A percentile compares a stretch with the other conserved stretches of the same genome.
Evolutionary conservation across 2,797 vertebrate species (phyloP).

Genomic region (Masticophis lateralis): DNA sequence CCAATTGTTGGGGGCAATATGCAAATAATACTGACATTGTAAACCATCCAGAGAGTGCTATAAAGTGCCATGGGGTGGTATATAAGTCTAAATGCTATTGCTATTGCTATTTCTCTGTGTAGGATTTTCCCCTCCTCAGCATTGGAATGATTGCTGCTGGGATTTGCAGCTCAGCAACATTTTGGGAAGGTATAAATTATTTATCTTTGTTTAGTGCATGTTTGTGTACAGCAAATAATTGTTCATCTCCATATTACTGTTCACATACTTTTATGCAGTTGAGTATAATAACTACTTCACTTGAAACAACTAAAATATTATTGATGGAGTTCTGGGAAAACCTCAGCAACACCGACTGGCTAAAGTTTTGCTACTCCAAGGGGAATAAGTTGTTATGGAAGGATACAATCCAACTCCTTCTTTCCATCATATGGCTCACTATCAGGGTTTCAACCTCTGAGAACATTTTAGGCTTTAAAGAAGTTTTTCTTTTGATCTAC

Average conservation of each 20-base stretch:
- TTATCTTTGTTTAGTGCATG: not conserved
- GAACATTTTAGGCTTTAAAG: not conserved
- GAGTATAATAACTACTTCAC: not conserved
- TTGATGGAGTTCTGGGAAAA: not conserved
- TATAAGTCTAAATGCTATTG: not conserved
- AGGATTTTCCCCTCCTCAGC: too few species aligned
- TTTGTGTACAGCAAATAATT: not conserved
- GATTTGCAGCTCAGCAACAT: too few species aligned
- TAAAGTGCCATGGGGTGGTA: not conserved
- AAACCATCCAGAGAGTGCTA: not conserved
- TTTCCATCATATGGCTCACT: not conserved
- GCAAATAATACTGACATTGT: not conserved
- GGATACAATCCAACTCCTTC: not conserved
- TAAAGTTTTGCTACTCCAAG: not conserved
- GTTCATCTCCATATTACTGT: not conserved
- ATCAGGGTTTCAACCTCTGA: not conserved
- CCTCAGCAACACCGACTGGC: not conserved
- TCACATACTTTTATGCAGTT: not conserved
- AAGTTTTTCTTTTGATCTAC: not conserved
- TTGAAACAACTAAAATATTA: not conserved
- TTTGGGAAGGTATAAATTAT: too few species aligned
- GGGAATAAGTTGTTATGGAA: not conserved
- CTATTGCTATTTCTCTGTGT: too few species aligned
- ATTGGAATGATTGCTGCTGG: too few species aligned
- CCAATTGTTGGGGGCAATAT: not conserved